These are phyloP conservation scores for Marcusenius ussheri DNA, from an alignment of 2,113 vertebrate genomes.

Conservation along the genomic window DNA sequence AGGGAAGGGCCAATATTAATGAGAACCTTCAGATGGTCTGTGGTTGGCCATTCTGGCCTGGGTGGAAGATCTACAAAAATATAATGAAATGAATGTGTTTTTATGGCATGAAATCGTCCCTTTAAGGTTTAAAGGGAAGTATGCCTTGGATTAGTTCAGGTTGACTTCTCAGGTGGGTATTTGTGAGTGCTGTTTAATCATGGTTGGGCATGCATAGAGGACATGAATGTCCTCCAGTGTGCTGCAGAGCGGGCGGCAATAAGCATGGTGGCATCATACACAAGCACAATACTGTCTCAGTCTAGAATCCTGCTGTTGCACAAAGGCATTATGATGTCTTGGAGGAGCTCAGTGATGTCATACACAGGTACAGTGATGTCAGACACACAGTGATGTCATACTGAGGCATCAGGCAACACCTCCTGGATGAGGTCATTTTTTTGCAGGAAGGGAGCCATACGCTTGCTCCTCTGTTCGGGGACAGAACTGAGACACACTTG, in stretches of 20 bases:
- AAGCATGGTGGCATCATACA: not conserved
- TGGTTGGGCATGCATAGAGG: not conserved
- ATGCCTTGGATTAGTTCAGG: not conserved
- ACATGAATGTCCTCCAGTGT: not conserved
- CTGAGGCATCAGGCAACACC: not conserved
- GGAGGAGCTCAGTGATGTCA: not conserved
- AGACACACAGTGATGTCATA: not conserved
- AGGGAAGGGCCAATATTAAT: not conserved
- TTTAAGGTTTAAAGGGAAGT: not conserved
- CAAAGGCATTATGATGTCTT: not conserved
- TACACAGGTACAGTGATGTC: not conserved
- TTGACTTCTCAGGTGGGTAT: not conserved
- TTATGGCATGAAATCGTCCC: not conserved
- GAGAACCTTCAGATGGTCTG: not conserved
- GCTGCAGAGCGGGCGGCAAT: not conserved
- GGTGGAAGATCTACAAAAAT: not conserved
- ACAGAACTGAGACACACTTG: not conserved
- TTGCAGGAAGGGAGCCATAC: not conserved
- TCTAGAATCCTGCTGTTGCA: not conserved
- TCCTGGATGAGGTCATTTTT: not conserved
- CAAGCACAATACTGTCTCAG: not conserved
- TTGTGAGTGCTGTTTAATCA: not conserved
- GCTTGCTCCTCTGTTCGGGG: not conserved
- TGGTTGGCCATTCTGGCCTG: not conserved
- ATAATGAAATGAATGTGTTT: not conserved